These are phyloP conservation scores for Cantharis lateralis DNA, from an alignment of 2,888 invertebrate species.

Conservation along the genomic window DNA sequence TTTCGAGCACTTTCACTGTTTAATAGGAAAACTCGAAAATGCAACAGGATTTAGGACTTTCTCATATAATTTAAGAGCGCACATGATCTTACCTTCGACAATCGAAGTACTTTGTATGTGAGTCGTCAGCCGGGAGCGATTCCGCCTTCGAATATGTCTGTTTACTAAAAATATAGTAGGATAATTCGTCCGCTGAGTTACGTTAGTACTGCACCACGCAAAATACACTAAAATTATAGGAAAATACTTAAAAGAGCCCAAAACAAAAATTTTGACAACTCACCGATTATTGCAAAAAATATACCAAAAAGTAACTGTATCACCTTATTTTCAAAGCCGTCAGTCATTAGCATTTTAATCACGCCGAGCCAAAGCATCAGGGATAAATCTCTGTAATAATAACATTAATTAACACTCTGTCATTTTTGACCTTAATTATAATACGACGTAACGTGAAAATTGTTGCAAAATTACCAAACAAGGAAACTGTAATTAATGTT, in stretches of 20 bases:
- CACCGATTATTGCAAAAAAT: constrained; percentile 56
- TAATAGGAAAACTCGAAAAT: background rate
- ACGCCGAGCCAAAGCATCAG: constrained; percentile 15
- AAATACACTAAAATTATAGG: constrained; percentile 59
- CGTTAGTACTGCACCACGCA: constrained; percentile 81
- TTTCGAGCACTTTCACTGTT: background rate
- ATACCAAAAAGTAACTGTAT: constrained; percentile 71
- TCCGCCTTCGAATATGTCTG: constrained; percentile 54
- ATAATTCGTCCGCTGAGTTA: constrained; percentile 59
- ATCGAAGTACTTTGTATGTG: constrained; percentile 51
- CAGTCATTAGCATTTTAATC: constrained; percentile 72
- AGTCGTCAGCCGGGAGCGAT: constrained; percentile 50
- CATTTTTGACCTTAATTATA: constrained; percentile 21
- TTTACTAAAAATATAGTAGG: constrained; percentile 72
- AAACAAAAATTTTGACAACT: constrained; percentile 33
- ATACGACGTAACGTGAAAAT: background rate
- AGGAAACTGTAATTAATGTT: background rate
- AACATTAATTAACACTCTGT: background rate
- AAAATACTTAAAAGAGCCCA: background rate
- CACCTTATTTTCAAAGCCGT: constrained; percentile 85
- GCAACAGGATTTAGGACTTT: background rate
- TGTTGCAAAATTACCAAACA: background rate
- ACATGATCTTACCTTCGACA: constrained; percentile 43
- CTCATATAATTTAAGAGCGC: background rate
- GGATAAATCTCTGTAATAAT: constrained; percentile 5